Percentiles rank a stretch among this genome's conserved stretches.
phyloP scores from a whole-genome alignment of 2,797 vertebrate species.

The Pyrocephalus nanus region DNA sequence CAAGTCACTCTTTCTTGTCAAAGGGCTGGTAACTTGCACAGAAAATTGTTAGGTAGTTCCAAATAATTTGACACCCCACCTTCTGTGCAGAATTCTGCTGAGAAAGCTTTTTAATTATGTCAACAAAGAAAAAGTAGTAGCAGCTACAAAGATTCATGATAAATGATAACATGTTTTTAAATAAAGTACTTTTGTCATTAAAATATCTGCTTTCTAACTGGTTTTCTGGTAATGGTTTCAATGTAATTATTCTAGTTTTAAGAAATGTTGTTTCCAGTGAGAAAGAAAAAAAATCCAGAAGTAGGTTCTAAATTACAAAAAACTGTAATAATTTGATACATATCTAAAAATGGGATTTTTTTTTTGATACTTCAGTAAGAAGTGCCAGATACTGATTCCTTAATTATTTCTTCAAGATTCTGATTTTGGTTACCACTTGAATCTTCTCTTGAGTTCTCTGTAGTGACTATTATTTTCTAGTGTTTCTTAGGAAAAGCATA shows the following conservation, averaged over 20 bases:
- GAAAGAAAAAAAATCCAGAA: not conserved
- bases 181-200: not conserved
- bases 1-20: not conserved
- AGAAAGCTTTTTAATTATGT: not conserved
- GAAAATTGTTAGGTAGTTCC: not conserved
- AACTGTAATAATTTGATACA: not conserved
- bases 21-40: not conserved
- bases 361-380: not conserved
- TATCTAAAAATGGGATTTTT: not conserved
- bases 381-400: not conserved
- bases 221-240: not conserved
- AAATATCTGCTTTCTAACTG: not conserved
- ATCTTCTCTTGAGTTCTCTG: conserved; percentile 69
- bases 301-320: not conserved
- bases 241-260: not conserved
- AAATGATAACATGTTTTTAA: not conserved
- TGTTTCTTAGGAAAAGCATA: not conserved
- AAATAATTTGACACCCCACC: not conserved
- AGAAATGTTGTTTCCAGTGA: not conserved
- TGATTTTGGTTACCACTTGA: conserved; percentile 70
- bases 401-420: conserved; percentile 77
- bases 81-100: not conserved
- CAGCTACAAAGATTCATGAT: not conserved
- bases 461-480: not conserved
- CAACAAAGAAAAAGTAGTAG: not conserved